Evolutionary conservation across 2,113 vertebrate species (phyloP), one percentile per base, ranked within the genome.

Genomic region (Terrapene triunguis): DNA sequence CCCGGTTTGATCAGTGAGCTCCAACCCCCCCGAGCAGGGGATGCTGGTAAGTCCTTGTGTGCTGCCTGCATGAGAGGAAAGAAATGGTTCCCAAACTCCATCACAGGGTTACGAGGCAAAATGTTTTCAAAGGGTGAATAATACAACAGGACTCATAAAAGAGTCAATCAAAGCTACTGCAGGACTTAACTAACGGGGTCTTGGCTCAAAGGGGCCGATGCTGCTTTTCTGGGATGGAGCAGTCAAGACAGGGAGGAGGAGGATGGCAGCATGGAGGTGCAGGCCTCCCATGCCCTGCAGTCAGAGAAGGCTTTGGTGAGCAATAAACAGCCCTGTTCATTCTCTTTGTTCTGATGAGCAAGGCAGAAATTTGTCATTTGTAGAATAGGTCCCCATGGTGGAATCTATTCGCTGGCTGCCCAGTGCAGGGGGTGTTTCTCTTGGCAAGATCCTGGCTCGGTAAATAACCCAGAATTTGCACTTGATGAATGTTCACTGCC

Each of bases 391-490:
- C 89, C 85, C 84, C 9, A 3, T 0, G 5, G 93, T 79, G 82
- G 84, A 53, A 94, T 87, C 81, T 1, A 0, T 59, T 86, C 72
- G 6, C 83, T 48, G 85, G 14, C 87, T 89, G 80, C 76, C 90
- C 53, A 0, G 86, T 9, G 2, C 47, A 4, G 85, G 74, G 91
- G 72, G 69, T 86, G 89, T 96, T 97, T 95, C 94, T 90, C 82
- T 90, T 96, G 91, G 93, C 27, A 29, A 82, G 88, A 81, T 53
- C 50, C 65, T 80, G 32, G 27, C 5, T 10, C 0, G 21, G 78
- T 97, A 97, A 97, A 97, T 97, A 97, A 95, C 74, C 91, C 80
- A 7, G 90, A 95, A 83, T 94, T 83, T 82, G 88, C 38, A 42
- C 55, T 55, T 97, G 96, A 97, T 92, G 85, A 93, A 97, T 94